These are phyloP conservation scores for Alfaro cultratus DNA, from an alignment of 2,797 vertebrate species.

Conservation along the genomic window DNA sequence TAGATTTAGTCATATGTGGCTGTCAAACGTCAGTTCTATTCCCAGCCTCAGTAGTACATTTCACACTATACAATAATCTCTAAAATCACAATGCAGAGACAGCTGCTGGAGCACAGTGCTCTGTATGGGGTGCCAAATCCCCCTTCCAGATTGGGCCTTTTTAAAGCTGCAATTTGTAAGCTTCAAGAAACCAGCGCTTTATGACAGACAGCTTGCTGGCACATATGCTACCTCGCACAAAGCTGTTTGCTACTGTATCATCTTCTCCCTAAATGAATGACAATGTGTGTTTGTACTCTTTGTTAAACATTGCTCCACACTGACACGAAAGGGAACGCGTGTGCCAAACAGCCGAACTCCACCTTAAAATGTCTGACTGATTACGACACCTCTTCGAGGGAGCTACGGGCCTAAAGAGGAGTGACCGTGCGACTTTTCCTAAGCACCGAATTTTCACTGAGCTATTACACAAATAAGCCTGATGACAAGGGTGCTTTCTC, in stretches of 20 bases:
- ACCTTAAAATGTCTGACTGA: slow-evolving; percentile 56
- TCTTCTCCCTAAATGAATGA: slow-evolving; percentile 57
- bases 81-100: slow-evolving; percentile 47
- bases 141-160: slow-evolving; percentile 78
- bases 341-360: slow-evolving; percentile 66
- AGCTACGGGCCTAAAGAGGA: slow-evolving; percentile 64
- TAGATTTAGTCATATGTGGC: slow-evolving; percentile 24
- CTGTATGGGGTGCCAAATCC: slow-evolving; percentile 52
- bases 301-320: slow-evolving; percentile 69
- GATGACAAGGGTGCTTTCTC: slow-evolving; percentile 49
- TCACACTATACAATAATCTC: slow-evolving; percentile 46
- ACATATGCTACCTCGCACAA: slow-evolving; percentile 58
- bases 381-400: slow-evolving; percentile 48
- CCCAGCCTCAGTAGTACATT: slow-evolving; percentile 36
- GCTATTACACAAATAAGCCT: slow-evolving; percentile 44
- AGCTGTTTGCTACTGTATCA: slow-evolving; percentile 60
- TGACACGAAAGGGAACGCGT: slow-evolving; percentile 51
- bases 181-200: slow-evolving; percentile 70
- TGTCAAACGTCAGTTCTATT: slow-evolving; percentile 34
- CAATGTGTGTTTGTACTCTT: slow-evolving; percentile 61
- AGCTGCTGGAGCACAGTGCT: slow-evolving; percentile 58
- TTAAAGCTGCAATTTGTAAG: slow-evolving; percentile 82
- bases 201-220: slow-evolving; percentile 66
- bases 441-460: slow-evolving; percentile 41
- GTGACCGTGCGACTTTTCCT: slow-evolving; percentile 43